These are phyloP conservation scores for Conus canariensis DNA, from an alignment of 2,888 invertebrate genomes.

Conservation along the genomic window DNA sequence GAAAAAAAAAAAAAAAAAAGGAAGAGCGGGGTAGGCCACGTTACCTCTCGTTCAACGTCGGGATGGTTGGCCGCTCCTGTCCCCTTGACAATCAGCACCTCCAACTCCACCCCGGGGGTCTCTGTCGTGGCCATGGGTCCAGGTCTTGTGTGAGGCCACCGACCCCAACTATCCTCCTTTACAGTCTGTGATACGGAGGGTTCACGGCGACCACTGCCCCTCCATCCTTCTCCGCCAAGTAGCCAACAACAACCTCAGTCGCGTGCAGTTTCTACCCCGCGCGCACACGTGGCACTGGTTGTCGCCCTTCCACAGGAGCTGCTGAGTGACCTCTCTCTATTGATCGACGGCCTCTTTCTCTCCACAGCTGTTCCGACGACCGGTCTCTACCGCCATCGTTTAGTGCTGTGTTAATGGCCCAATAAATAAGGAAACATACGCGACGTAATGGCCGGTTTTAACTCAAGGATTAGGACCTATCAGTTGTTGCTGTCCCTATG, in stretches of 20 bases:
- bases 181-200: neutral
- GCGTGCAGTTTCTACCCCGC: neutral
- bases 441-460: no score
- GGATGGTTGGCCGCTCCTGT: neutral
- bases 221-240: neutral
- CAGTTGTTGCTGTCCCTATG: no score
- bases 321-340: neutral
- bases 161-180: neutral
- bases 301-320: neutral
- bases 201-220: neutral
- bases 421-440: no score
- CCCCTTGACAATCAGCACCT: neutral
- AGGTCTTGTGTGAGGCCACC: neutral
- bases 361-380: neutral
- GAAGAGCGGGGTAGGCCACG: neutral
- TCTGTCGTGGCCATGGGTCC: neutral
- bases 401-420: neutral
- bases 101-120: neutral
- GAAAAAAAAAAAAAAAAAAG: neutral
- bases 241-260: neutral
- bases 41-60: neutral
- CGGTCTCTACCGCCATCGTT: neutral
- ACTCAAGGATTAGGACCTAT: no score
- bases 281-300: neutral
- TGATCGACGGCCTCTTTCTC: neutral